These are phyloP conservation scores for Nephrotoma flavescens DNA, from an alignment of 2,888 invertebrate species.

Conservation along the genomic window DNA sequence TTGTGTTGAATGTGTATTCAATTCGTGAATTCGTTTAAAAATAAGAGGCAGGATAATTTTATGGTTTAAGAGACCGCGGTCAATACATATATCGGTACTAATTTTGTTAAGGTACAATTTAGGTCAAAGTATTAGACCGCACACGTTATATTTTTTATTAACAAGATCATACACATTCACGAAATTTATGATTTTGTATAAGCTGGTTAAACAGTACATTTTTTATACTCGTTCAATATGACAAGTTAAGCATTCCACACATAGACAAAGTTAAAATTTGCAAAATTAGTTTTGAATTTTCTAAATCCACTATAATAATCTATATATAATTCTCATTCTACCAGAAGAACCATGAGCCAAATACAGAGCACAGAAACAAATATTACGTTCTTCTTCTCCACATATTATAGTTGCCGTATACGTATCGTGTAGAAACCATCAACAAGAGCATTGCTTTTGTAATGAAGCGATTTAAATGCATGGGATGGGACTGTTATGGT, in stretches of 20 bases:
- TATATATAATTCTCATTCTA: background rate
- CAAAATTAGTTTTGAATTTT: background rate
- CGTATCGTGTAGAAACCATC: slow-evolving; percentile 3
- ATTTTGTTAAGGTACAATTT: background rate
- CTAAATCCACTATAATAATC: background rate
- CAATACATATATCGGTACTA: background rate
- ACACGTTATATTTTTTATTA: background rate
- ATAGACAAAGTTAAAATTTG: background rate
- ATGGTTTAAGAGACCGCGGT: background rate
- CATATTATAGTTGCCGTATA: background rate
- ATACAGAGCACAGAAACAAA: background rate
- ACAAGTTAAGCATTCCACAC: background rate
- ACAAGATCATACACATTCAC: background rate
- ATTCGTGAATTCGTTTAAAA: background rate
- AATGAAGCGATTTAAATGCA: slow-evolving; percentile 8
- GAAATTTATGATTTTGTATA: background rate
- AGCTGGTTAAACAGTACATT: background rate
- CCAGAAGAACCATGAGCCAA: background rate
- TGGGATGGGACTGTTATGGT: slow-evolving; percentile 6
- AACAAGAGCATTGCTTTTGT: slow-evolving; percentile 5
- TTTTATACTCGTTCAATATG: background rate
- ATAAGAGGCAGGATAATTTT: background rate
- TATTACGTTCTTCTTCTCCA: background rate
- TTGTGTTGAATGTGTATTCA: background rate
- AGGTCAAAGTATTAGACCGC: background rate